phyloP scores from a whole-genome alignment of 2,797 vertebrate species.

The Oryzias dopingdopingensis region DNA sequence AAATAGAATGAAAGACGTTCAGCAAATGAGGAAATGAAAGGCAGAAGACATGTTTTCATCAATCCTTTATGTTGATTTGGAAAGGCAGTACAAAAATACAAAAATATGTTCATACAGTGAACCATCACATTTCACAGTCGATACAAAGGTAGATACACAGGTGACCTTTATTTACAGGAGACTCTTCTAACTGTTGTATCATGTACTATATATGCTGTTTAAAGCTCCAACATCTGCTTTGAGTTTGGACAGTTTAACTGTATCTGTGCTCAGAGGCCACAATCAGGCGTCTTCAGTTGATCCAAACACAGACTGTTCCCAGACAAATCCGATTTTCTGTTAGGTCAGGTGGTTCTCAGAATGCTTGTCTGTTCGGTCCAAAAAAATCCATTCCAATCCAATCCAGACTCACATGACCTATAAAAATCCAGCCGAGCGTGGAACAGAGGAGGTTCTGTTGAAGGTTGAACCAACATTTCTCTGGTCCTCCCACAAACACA shows the following conservation, averaged over 20 bases:
- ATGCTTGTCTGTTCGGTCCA: conserved; percentile 2
- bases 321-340: conserved; percentile 41
- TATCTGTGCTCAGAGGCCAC: conserved; percentile 11
- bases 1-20: background rate
- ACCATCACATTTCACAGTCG: conserved; percentile 78
- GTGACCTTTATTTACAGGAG: conserved; percentile 69
- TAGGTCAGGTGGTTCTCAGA: no score
- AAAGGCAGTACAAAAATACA: conserved; percentile 81
- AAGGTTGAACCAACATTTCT: conserved; percentile 52
- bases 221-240: conserved; percentile 35
- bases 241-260: conserved; percentile 18
- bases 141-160: conserved; percentile 64
- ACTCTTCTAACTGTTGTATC: conserved; percentile 31
- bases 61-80: conserved; percentile 75
- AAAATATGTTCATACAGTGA: conserved; percentile 78
- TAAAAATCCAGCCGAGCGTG: conserved; percentile 51
- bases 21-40: conserved; percentile 8
- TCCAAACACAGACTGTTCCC: conserved; percentile 40
- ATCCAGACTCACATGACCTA: conserved; percentile 41
- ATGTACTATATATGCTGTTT: conserved; percentile 11
- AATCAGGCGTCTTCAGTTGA: conserved; percentile 29
- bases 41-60: conserved; percentile 23
- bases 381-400: conserved; percentile 38
- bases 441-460: conserved; percentile 60
- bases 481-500: conserved; percentile 51